Conservation (phyloP, 2,797 vertebrate genomes). For the Pelobates cultripes region DNA sequence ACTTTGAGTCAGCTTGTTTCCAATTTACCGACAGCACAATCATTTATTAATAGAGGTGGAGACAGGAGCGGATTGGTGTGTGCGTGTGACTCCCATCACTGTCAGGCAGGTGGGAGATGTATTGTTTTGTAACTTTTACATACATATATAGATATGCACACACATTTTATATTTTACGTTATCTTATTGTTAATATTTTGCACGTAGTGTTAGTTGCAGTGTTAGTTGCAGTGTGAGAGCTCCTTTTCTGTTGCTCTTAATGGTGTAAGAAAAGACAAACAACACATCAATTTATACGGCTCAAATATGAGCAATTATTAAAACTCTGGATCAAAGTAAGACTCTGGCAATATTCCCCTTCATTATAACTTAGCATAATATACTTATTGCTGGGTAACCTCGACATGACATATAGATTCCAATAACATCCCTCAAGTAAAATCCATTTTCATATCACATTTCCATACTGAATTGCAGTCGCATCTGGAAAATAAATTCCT, state of each 20-base stretch:
- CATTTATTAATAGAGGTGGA: no score
- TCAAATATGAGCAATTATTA: constrained; percentile 32
- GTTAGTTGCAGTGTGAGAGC: no score
- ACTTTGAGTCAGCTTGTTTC: no score
- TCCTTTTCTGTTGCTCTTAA: neutral
- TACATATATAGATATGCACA: no score
- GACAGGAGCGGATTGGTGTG: no score
- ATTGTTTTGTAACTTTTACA: no score
- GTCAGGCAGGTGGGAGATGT: no score
- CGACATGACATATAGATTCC: constrained; percentile 52
- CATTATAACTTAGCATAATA: constrained; percentile 49
- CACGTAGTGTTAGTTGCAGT: no score
- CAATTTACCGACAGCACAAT: no score
- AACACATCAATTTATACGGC: constrained; percentile 7
- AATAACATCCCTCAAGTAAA: constrained; percentile 51
- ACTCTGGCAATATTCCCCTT: constrained; percentile 35
- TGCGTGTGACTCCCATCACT: no score
- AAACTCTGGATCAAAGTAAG: constrained; percentile 12
- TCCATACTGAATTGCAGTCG: constrained; percentile 51
- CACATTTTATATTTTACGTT: no score
- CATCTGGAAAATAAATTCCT: constrained; percentile 46
- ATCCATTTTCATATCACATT: constrained; percentile 54
- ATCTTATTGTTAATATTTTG: no score
- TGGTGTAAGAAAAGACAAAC: constrained; percentile 13
- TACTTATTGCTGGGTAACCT: constrained; percentile 47